Percentiles rank a stretch among this genome's conserved stretches.
Evolutionary conservation across 1,140 invertebrate species (phyloP).

Genomic region (Heterodera schachtii): DNA sequence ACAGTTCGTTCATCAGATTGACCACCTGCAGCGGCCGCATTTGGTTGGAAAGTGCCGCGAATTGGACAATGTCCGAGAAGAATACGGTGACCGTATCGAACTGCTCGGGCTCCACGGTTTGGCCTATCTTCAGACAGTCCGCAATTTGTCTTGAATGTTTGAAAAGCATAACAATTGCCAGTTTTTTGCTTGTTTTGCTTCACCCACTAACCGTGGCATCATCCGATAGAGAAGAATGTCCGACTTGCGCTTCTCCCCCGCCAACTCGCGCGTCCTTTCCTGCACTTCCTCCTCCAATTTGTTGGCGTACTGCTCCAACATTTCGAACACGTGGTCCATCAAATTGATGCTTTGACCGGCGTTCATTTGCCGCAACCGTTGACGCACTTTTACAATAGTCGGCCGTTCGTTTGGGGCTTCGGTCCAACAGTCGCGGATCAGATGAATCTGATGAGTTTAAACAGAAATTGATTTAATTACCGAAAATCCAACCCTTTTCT

Average conservation of each 20-base stretch:
- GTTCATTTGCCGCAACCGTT: background rate
- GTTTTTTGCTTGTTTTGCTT: constrained; percentile 69
- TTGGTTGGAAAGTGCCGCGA: constrained; percentile 84
- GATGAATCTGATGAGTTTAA: constrained; percentile 38
- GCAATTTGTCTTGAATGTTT: constrained; percentile 63
- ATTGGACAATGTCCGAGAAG: constrained; percentile 88
- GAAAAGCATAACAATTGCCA: background rate
- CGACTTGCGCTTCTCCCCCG: constrained; percentile 95
- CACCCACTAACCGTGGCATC: constrained; percentile 87
- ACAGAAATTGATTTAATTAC: background rate
- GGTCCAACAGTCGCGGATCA: constrained; percentile 60
- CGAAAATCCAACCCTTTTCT: too few species aligned
- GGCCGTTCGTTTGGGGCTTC: constrained; percentile 25
- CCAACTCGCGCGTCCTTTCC: constrained; percentile 86
- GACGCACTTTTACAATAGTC: background rate
- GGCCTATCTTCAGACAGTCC: constrained; percentile 61
- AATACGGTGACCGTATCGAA: constrained; percentile 72
- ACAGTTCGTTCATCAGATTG: constrained; percentile 81
- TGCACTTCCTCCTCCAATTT: constrained; percentile 79
- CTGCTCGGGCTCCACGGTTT: constrained; percentile 62
- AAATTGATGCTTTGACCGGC: constrained; percentile 35
- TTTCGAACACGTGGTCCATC: constrained; percentile 55
- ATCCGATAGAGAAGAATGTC: constrained; percentile 83
- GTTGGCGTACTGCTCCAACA: constrained; percentile 72
- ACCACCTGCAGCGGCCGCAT: constrained; percentile 79